phyloP scores from a whole-genome alignment of 2,113 vertebrate genomes.

The Lagopus leucura region DNA sequence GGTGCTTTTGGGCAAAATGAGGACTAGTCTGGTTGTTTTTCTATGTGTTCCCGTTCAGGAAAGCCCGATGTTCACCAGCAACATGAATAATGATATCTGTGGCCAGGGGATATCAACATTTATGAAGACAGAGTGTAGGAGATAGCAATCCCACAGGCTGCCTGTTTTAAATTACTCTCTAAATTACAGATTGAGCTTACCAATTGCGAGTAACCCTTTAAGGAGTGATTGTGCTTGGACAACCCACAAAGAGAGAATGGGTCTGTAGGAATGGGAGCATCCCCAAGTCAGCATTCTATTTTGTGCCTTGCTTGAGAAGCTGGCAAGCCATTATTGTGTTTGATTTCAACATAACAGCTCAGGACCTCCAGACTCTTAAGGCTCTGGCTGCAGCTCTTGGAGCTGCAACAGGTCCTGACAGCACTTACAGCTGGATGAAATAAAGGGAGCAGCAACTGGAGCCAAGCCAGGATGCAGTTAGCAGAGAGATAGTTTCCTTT shows the following conservation, averaged over 20 bases:
- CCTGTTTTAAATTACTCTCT: neutral
- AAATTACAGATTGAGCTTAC: neutral
- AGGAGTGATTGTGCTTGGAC: neutral
- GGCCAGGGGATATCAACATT: neutral
- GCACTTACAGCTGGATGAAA: constrained; percentile 46
- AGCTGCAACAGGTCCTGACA: constrained; percentile 12
- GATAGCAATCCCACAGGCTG: neutral
- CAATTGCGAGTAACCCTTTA: neutral
- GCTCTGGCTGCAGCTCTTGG: neutral
- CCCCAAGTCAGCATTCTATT: neutral
- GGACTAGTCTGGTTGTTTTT: rapidly evolving
- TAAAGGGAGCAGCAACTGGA: constrained; percentile 46
- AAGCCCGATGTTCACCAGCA: neutral
- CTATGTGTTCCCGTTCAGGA: neutral
- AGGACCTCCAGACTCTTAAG: neutral
- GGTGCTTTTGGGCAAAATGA: neutral
- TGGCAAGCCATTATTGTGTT: neutral
- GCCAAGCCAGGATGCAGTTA: constrained; percentile 42
- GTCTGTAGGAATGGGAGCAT: neutral
- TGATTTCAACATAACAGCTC: neutral
- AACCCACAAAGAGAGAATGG: neutral
- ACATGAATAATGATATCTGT: neutral
- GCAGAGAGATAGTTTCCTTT: constrained; percentile 12
- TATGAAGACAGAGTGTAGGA: neutral
- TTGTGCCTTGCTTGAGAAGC: neutral